Evolutionary conservation across 2,888 invertebrate species (phyloP), one percentile per base, ranked within the genome.

Genomic region (Oscheius sp.): DNA sequence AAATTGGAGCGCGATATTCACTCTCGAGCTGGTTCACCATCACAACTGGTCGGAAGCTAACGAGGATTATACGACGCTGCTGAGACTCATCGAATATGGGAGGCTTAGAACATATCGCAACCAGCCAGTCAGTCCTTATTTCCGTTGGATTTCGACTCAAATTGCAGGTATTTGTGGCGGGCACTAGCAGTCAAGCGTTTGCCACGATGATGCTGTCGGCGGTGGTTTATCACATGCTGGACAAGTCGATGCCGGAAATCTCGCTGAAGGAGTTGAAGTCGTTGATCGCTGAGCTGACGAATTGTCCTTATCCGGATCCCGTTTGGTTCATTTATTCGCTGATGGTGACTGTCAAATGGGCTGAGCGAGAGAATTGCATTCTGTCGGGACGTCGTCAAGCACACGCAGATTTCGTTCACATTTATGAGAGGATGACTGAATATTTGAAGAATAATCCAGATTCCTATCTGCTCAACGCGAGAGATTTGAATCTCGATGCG

Each of bases 151-250:
- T 3, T 42, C 42, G n/a, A n/a, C n/a, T n/a, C n/a, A n/a, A n/a
- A n/a, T 42, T 42, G 4, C 42, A 42, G 42, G 42, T 42, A 15
- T 42, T 34, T 20, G 20, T 37, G 5, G 34, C 55, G 20, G 33
- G 34, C 34, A 55, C 6, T 34, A n/a, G 34, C 5, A 55, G 55
- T 34, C 55, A 55, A 17, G 33, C 55, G 10, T 55, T 33, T 17
- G 37, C 34, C 15, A 25, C 25, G n/a, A n/a, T 55, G 55, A 55
- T 55, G 55, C 17, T 55, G 55, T 17, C 34, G 34, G 34, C 55
- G 34, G 34, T 55, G 17, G 15, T 55, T 17, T 55, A 34, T 17
- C 55, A 55, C 20, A 25, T 55, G 20, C 12, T 25, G 8, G 55
- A 55, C 17, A 17, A n/a, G 33, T 34, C 34, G 10, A 34, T 17